Conservation (phyloP, 2,113 vertebrate genomes). For the Notarius quadriscutis region DNA sequence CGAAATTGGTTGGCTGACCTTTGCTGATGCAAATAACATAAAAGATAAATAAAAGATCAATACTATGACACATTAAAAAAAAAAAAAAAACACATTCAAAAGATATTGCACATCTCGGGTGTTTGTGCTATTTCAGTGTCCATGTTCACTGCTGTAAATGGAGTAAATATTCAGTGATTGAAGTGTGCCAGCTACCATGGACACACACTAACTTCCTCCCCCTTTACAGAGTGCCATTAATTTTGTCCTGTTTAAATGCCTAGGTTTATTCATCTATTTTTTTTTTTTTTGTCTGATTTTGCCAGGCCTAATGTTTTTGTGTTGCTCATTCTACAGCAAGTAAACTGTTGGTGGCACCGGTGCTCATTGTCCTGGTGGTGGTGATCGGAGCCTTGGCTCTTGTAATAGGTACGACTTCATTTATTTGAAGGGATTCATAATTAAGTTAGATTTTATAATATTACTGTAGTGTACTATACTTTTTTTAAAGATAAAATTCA, state of each 20-base stretch:
- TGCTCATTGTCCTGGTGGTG: slow-evolving; percentile 88
- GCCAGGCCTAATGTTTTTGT: neutral
- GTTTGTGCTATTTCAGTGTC: too few relatives aligned
- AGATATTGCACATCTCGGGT: too few relatives aligned
- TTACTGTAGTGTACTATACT: neutral
- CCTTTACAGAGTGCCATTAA: neutral
- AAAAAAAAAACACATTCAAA: too few relatives aligned
- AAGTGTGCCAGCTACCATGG: neutral
- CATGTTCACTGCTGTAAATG: too few relatives aligned
- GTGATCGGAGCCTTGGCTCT: slow-evolving; percentile 90
- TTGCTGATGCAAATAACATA: too few relatives aligned
- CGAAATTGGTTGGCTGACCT: too few relatives aligned
- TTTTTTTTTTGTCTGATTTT: neutral
- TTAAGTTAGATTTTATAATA: neutral
- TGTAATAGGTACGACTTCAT: slow-evolving; percentile 85
- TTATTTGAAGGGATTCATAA: neutral
- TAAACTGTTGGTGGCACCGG: slow-evolving; percentile 88
- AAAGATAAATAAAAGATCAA: too few relatives aligned
- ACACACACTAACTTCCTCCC: neutral
- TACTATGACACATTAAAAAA: too few relatives aligned
- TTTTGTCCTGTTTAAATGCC: neutral
- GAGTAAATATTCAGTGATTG: neutral
- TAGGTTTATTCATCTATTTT: neutral
- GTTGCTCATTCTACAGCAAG: slow-evolving; percentile 78
- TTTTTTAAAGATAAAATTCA: too few relatives aligned